Evolutionary conservation across 2,113 vertebrate species (phyloP), one percentile per base, ranked within the genome.

Genomic region (Psilopsiagon aurifrons): DNA sequence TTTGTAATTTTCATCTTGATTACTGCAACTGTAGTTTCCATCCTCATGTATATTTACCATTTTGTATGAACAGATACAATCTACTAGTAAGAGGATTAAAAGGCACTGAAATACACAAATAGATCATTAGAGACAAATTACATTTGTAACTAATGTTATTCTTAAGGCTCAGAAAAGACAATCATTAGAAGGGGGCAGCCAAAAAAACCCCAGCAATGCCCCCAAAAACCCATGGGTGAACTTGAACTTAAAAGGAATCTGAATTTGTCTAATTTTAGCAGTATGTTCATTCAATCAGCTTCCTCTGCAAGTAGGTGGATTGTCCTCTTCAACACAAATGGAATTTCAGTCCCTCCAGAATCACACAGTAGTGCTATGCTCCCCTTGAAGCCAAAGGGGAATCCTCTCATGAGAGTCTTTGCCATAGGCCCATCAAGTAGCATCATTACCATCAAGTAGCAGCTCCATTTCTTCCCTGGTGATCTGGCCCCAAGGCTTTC

Each of bases 61-160:
- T 57, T 37, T 76, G 6, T 51, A 54, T 88, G 74, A 90, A 49
- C 28, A 0, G 0, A 93, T 77, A 83, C 37, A 51, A 51, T 83
- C 52, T 90, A 47, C 41, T 33, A 15, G 25, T 77, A 93, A 83
- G 51, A 90, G 54, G 46, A 91, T 91, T 95, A 93, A 93, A 86
- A 91, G 75, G 8, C 51, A 74, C 15, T 83, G 44, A 83, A 94
- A 83, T 52, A 59, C n/a, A 57, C 52, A 93, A 85, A 52, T 43
- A 75, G 76, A 67, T 94, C 46, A 78, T 88, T 75, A 90, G 31
- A 90, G 28, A 85, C 35, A 91, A 89, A 87, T 86, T 91, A 59
- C 33, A 47, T 71, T 81, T 77, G 17, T 70, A 92, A 86, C 24
- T 86, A 86, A 87, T 60, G 57, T 0, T 1, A 59, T 93, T 88